Percentiles rank a stretch among this genome's conserved stretches.
Conservation (phyloP, 2,113 vertebrate genomes). For the Raphicerus campestris region DNA sequence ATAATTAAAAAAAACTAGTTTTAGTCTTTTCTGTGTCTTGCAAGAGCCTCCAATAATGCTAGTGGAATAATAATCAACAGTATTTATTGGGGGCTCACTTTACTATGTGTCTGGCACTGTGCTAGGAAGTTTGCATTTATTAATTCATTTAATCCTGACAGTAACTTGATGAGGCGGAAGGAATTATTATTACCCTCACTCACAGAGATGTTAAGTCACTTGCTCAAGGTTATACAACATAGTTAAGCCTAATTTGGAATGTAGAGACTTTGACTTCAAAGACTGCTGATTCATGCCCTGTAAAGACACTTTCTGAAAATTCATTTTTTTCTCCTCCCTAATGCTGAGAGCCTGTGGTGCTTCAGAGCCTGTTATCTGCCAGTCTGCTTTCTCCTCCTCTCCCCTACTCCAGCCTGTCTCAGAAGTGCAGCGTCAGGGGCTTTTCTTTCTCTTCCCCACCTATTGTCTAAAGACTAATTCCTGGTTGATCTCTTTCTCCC, state of each 20-base stretch:
- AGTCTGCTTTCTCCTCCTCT: neutral
- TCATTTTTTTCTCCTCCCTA: neutral
- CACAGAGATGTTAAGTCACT: neutral
- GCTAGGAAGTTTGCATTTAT: neutral
- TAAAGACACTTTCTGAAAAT: neutral
- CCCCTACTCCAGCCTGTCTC: neutral
- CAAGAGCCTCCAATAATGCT: neutral
- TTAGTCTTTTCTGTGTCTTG: conserved; percentile 1
- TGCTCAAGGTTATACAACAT: neutral
- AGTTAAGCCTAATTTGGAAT: neutral
- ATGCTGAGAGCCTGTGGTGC: neutral
- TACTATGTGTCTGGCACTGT: neutral
- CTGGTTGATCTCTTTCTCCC: neutral
- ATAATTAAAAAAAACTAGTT: neutral
- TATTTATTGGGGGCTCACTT: neutral
- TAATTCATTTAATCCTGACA: neutral
- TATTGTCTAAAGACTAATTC: neutral
- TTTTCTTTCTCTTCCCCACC: neutral
- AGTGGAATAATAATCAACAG: neutral
- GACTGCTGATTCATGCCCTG: neutral
- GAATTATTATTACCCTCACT: neutral
- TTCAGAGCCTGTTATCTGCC: neutral
- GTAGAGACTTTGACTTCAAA: neutral
- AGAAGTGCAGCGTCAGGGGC: neutral
- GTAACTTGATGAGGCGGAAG: neutral